A percentile compares a stretch with the other conserved stretches of the same genome.
These are phyloP conservation scores for Stenodera caucasica DNA, from an alignment of 2,888 invertebrate genomes.

Conservation along the genomic window DNA sequence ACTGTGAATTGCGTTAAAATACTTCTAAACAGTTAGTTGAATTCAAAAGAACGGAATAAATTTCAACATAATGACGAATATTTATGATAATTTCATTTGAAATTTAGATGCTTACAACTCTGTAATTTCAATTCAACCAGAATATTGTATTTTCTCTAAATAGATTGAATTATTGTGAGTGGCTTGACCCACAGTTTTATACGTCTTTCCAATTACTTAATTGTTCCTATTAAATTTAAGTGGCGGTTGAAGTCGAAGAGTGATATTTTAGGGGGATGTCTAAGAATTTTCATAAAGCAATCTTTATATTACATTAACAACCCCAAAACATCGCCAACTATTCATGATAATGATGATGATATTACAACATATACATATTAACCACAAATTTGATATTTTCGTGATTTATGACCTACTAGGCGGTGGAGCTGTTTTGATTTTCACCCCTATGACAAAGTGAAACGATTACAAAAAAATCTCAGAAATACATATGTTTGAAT, in stretches of 20 bases:
- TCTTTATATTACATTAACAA: neutral
- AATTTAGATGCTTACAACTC: neutral
- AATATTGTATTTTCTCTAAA: neutral
- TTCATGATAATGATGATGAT: too few relatives aligned
- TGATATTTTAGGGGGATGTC: neutral
- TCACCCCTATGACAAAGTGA: neutral
- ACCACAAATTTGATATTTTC: neutral
- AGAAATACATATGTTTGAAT: neutral
- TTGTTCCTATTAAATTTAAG: conserved; percentile 3
- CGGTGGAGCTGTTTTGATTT: too few relatives aligned
- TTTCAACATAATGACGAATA: neutral
- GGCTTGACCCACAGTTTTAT: neutral
- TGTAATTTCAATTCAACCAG: neutral
- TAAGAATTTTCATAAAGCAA: conserved; percentile 4
- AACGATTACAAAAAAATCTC: neutral
- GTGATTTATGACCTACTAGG: too few relatives aligned
- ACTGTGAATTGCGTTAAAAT: neutral
- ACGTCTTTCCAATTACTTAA: conserved; percentile 1
- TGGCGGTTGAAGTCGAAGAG: neutral
- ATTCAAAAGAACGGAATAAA: neutral
- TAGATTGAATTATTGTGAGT: neutral
- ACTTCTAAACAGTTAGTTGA: neutral
- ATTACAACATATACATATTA: too few relatives aligned
- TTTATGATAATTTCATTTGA: neutral
- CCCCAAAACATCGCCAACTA: too few relatives aligned